Base-by-base conservation (phyloP, 2,888 invertebrate genomes). In the Thecocarcelia acutangulata region DNA sequence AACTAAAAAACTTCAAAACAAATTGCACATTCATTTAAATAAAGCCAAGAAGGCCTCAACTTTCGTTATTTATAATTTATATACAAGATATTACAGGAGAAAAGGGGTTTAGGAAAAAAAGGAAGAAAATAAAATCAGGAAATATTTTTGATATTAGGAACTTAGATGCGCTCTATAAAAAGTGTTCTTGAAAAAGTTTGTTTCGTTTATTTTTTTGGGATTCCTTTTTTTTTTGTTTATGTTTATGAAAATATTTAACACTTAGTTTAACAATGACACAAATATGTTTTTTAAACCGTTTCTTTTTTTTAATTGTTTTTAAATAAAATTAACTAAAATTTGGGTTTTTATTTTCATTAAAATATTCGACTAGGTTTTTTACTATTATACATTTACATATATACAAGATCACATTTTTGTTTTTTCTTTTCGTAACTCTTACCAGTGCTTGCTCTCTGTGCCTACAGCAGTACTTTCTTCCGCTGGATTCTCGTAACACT, bases 401-500 rank as follows among this genome's bases (percentile, higher is more conserved):
- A 40, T 79, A 79, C 78, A 79, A 72, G 72, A 79, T 66, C 58
- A 78, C 72, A 42, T 40, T 19, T 44, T 8, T 44, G 15, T 52
- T 40, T 19, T 42, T 15, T 54, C 40, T 44, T 28, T n/a, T 21
- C 12, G n/a, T 44, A 13, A n/a, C 50, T 59, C 17, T 70, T 83
- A 80, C 84, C 84, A 84, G 80, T 84, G 83, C 83, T 83, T 83
- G 70, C 81, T 77, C 80, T 80, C 82, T 73, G 83, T 81, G 58
- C 79, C 75, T 64, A 76, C 46, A 78, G 78, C 76, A 75, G 66
- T 50, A 63, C 46, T 63, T 46, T 78, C 77, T 59, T 73, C 80
- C 78, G 58, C 68, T 37, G 82, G 74, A 58, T 85, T 86, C 87
- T 89, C 87, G 88, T 89, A 89, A 86, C 89, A 89, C 88, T 89